Evolutionary conservation across 2,888 invertebrate species (phyloP), one percentile per base, ranked within the genome.

Genomic region (Trissolcus brochymenae): DNA sequence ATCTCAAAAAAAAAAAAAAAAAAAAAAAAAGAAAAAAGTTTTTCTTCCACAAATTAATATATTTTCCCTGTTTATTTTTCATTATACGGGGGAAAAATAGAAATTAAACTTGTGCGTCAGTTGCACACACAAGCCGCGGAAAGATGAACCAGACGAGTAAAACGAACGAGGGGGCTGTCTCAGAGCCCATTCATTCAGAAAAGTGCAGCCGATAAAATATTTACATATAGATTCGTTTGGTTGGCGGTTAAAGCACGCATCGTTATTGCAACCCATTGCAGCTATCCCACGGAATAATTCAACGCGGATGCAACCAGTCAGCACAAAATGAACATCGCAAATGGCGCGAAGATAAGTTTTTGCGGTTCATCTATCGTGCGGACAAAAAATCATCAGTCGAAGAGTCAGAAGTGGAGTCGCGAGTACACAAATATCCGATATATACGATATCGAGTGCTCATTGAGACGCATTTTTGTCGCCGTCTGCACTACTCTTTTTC

Each of bases 141-240:
- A 68, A 77, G 62, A 60, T 68, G 72, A 68, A 61, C 54, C 71
- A 56, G 61, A 56, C 60, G 71, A 76, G 49, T 65, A 57, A 54
- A 68, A 64, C 50, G 46, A 49, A 53, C 35, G 43, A 16, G 29
- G n/a, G 19, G 29, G 17, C 65, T 62, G 70, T 70, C 66, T 62
- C 71, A 41, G 71, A 67, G 71, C 57, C 76, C 73, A 71, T 76
- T 70, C 70, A 49, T 72, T 78, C 64, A 66, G 61, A 73, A 66
- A 76, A 76, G 68, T 71, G 67, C 77, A 64, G 64, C 72, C 81
- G 80, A 79, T 81, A 75, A 81, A 82, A 82, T 81, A 82, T 82
- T 82, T 81, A 82, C 82, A 82, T 82, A 81, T 81, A 82, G 79
- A 82, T 81, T 81, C 81, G 82, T 81, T 82, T 79, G 67, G 76